Percentiles rank a stretch among this genome's conserved stretches.
Evolutionary conservation across 2,888 invertebrate species (phyloP).

Genomic region (Masnerella sp.): DNA sequence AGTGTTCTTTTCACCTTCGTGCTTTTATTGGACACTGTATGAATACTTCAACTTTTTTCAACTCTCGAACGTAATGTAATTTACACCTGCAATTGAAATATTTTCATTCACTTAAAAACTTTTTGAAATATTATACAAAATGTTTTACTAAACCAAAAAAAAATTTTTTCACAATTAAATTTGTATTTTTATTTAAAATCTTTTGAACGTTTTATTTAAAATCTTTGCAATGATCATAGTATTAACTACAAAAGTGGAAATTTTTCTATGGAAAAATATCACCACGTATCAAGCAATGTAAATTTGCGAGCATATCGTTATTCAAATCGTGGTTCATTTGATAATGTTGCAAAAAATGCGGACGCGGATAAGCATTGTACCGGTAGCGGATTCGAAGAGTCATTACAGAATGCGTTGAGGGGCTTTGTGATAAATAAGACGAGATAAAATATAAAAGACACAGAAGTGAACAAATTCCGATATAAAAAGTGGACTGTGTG

Average conservation of each 20-base stretch:
- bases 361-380: constrained; percentile 4
- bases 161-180: too few relatives aligned
- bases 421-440: constrained; percentile 39
- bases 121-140: too few relatives aligned
- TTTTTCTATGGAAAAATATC: not conserved
- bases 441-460: constrained; percentile 53
- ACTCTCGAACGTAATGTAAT: constrained; percentile 1
- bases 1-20: constrained; percentile 1
- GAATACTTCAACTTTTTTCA: not conserved
- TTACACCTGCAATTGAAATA: not conserved
- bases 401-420: constrained; percentile 41
- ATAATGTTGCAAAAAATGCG: constrained; percentile 6
- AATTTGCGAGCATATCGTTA: not conserved
- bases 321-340: not conserved
- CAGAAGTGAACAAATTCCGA: constrained; percentile 56
- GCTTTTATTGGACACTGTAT: constrained; percentile 16
- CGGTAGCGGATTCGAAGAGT: constrained; percentile 30
- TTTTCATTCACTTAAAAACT: not conserved
- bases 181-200: too few relatives aligned
- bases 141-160: too few relatives aligned
- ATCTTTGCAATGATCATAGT: too few relatives aligned
- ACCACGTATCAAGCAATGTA: not conserved
- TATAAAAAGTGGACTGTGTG: constrained; percentile 49
- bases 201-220: too few relatives aligned
- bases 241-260: not conserved